These are phyloP conservation scores for Lucilia sericata DNA, from an alignment of 1,140 invertebrate species.

Conservation along the genomic window DNA sequence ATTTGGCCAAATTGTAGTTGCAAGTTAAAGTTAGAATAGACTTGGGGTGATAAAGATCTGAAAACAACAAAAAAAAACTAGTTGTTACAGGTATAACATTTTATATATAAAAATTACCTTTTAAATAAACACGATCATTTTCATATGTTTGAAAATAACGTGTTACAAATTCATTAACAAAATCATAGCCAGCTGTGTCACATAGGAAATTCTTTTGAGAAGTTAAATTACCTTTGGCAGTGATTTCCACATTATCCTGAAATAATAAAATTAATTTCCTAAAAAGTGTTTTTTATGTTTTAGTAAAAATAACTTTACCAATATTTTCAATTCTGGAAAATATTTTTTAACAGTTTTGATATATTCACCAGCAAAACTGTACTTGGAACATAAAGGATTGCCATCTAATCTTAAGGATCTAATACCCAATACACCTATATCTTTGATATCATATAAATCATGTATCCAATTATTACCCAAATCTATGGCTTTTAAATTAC, in stretches of 20 bases:
- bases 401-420: slow-evolving; percentile 68
- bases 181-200: slow-evolving; percentile 56
- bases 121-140: not conserved
- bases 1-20: slow-evolving; percentile 49
- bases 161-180: slow-evolving; percentile 53
- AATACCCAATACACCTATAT: slow-evolving; percentile 51
- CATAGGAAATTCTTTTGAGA: slow-evolving; percentile 59
- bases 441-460: slow-evolving; percentile 50
- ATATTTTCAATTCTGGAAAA: slow-evolving; percentile 62
- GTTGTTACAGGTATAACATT: no score
- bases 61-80: slow-evolving; percentile 27
- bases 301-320: slow-evolving; percentile 49
- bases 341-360: slow-evolving; percentile 65
- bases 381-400: slow-evolving; percentile 69
- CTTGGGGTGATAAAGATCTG: slow-evolving; percentile 46
- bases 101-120: slow-evolving; percentile 34
- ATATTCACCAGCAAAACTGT: slow-evolving; percentile 67
- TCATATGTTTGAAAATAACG: slow-evolving; percentile 52
- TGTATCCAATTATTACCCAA: slow-evolving; percentile 59
- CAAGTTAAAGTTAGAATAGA: slow-evolving; percentile 58
- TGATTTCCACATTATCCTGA: slow-evolving; percentile 46
- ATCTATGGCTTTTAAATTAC: slow-evolving; percentile 56
- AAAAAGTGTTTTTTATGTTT: not conserved
- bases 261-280: not conserved
- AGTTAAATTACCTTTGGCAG: slow-evolving; percentile 48